Evolutionary conservation across 1,140 invertebrate species (phyloP).

Genomic region (Ceratosolen fusciceps): DNA sequence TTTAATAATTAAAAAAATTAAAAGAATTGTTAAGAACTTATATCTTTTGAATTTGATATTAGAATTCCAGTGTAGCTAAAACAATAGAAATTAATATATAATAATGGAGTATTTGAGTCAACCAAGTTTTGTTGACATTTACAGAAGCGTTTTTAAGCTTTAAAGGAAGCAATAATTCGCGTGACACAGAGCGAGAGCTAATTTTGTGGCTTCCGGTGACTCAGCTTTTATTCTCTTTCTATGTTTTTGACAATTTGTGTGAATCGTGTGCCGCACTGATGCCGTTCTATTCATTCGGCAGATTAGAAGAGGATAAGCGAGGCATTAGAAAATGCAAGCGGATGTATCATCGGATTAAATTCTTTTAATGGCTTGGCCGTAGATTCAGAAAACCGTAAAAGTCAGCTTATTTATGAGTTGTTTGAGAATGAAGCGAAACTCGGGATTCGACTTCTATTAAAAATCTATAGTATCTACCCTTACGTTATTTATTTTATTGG

Average conservation of each 20-base stretch:
- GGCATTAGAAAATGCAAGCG: conserved; percentile 11
- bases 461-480: not conserved
- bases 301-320: not conserved
- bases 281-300: not conserved
- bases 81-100: no score
- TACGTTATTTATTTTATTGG: not conserved
- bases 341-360: not conserved
- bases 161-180: conserved; percentile 62
- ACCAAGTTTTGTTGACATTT: no score
- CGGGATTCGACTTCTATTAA: not conserved
- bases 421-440: not conserved
- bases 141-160: no score
- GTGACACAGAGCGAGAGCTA: conserved; percentile 58
- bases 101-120: no score
- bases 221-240: not conserved
- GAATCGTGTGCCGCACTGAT: not conserved
- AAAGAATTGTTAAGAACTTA: no score
- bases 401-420: not conserved
- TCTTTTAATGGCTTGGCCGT: not conserved
- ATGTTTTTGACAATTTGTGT: not conserved
- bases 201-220: conserved; percentile 51
- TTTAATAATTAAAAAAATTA: no score
- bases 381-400: not conserved
- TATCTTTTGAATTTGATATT: no score
- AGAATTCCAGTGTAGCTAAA: no score